Percentiles rank a stretch among this genome's conserved stretches.
These are phyloP conservation scores for Melieria omissa DNA, from an alignment of 2,888 invertebrate species.

Conservation along the genomic window DNA sequence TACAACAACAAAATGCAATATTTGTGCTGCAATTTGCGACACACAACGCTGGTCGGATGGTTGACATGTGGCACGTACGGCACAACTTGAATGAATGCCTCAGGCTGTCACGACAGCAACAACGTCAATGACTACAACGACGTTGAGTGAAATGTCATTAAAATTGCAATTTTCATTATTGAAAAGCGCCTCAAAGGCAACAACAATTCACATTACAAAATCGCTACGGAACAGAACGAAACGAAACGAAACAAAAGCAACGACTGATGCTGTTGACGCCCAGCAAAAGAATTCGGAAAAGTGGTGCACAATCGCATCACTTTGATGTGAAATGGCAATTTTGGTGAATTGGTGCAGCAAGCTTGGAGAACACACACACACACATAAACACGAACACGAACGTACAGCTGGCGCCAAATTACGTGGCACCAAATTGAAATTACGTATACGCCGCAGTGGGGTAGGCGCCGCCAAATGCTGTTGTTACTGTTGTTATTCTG, in stretches of 20 bases:
- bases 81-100: no score
- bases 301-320: no score
- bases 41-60: not conserved
- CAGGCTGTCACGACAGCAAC: no score
- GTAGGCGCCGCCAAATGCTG: not conserved
- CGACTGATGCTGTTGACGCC: no score
- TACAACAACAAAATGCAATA: no score
- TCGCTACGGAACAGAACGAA: no score
- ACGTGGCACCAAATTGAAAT: not conserved
- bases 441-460: no score
- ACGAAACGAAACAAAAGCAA: no score
- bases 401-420: not conserved
- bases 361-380: not conserved
- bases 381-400: not conserved
- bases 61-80: not conserved
- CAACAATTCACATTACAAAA: not conserved
- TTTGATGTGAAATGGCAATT: no score
- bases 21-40: no score
- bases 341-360: no score
- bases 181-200: constrained; percentile 20
- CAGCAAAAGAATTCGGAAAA: no score
- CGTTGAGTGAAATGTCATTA: constrained; percentile 35
- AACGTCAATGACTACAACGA: not conserved
- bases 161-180: constrained; percentile 40
- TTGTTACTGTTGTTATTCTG: not conserved